Conservation (phyloP, 2,888 invertebrate species). For the Apotomis turbidana region DNA sequence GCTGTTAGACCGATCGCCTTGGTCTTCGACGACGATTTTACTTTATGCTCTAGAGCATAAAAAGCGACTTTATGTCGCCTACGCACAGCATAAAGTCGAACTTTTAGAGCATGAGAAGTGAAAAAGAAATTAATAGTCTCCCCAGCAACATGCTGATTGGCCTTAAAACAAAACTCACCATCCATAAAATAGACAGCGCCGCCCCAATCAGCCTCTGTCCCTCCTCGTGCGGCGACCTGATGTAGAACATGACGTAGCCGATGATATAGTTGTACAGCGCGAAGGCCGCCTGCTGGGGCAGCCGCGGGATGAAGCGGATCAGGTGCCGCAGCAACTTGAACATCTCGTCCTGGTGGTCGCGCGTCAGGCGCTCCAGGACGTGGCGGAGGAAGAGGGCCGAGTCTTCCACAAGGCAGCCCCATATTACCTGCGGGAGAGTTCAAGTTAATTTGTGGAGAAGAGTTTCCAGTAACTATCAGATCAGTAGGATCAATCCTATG, state of each 20-base stretch:
- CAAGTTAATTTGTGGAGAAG: too few species aligned
- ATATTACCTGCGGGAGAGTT: slow-evolving; percentile 88
- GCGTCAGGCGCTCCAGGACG: slow-evolving; percentile 96
- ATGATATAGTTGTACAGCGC: slow-evolving; percentile 99
- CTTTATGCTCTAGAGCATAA: too few species aligned
- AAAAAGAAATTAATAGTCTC: too few species aligned
- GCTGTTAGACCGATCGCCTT: too few species aligned
- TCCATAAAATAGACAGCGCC: slow-evolving; percentile 97
- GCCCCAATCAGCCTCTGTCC: slow-evolving; percentile 97
- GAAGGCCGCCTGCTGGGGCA: slow-evolving; percentile 99
- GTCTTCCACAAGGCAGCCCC: slow-evolving; percentile 99
- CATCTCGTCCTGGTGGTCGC: slow-evolving; percentile 97
- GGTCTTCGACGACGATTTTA: too few species aligned
- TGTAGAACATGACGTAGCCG: slow-evolving; percentile 99
- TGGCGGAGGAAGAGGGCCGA: slow-evolving; percentile 97
- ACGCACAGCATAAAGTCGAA: too few species aligned
- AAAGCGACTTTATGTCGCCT: too few species aligned
- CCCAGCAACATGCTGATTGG: background rate
- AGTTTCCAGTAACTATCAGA: too few species aligned
- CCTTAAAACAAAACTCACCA: slow-evolving; percentile 84
- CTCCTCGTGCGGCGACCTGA: slow-evolving; percentile 97
- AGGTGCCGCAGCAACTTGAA: slow-evolving; percentile 96
- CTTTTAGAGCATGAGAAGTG: too few species aligned
- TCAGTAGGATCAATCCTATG: too few species aligned
- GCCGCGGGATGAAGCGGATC: slow-evolving; percentile 94